Percentiles rank a stretch among this genome's conserved stretches.
Evolutionary conservation across 2,113 vertebrate species (phyloP).

Genomic region (Nicator chloris): DNA sequence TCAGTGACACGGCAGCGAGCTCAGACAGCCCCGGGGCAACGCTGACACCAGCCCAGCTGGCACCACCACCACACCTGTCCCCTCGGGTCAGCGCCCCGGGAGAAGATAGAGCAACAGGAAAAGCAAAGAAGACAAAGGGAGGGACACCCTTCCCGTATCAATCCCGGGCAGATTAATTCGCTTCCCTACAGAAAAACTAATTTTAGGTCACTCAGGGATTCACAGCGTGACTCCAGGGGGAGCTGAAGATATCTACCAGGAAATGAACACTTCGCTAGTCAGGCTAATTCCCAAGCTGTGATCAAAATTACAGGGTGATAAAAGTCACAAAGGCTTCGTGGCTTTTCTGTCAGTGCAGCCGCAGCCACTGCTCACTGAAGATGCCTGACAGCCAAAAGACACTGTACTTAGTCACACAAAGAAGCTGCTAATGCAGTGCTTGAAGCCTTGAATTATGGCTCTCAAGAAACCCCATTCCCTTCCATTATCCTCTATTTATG

Average conservation of each 20-base stretch:
- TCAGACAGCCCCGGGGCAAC: not conserved
- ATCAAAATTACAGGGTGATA: not conserved
- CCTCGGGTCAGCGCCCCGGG: not conserved
- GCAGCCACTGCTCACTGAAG: not conserved
- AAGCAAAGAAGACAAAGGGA: not conserved
- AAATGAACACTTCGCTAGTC: not conserved
- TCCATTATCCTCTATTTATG: not conserved
- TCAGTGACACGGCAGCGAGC: fast-evolving
- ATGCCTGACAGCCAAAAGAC: not conserved
- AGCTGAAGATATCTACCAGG: not conserved
- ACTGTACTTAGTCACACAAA: not conserved
- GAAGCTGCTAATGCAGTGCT: not conserved
- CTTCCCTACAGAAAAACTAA: not conserved
- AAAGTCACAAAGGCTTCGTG: not conserved
- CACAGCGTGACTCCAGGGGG: not conserved
- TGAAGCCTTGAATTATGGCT: not conserved
- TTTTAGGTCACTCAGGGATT: not conserved
- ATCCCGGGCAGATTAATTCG: not conserved
- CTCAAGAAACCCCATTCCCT: not conserved
- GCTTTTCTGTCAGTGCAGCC: not conserved
- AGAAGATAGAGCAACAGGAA: not conserved
- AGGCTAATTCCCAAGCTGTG: not conserved
- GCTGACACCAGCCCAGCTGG: not conserved
- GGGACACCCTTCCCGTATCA: fast-evolving
- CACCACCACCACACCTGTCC: not conserved